Evolutionary conservation across 92 coral and sea anemone species (phyloP), one percentile per base, ranked within the genome.

Genomic region (Porites rus): DNA sequence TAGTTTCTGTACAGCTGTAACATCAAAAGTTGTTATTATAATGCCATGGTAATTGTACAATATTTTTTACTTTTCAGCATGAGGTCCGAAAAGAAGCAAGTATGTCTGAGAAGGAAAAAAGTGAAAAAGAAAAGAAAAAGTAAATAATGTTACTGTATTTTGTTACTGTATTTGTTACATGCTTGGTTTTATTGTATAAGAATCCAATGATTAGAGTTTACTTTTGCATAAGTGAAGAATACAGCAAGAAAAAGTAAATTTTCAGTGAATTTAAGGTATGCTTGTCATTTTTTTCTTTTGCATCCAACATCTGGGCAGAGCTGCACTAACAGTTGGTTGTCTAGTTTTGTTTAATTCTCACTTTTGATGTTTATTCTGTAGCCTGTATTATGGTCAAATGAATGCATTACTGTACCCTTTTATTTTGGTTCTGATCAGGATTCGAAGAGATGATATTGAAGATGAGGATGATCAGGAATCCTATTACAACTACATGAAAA

Each of bases 381-480:
- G 4, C 43, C 62, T 9, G n/a, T 43, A 7, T 72, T 38, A n/a
- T 82, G 66, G 50, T 12, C 9, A 19, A 8, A 1, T 54, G 10
- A 19, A 7, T 73, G 8, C 2, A 21, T 17, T 6, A 17, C 16
- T 20, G 14, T 53, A 21, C 58, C 3, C 0, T 38, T 38, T 38
- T 38, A 38, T 38, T 51, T 24, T 10, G 13, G 16, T 14, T 18
- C 14, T 4, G 1, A 12, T 51, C 59, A 97, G 99, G 91, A 88
- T 88, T 43, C 92, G 96, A 54, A 88, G 99, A 69, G 98, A 97
- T 86, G 99, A 97, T 77, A 95, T 97, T 18, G 99, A 97, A 54
- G 99, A 93, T 17, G 99, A 97, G 74, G 99, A 97, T 87, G 99
- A 97, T 74, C 99, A 93, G 21, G 99, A 97, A 70, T 97, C 99